Evolutionary conservation across 2,888 invertebrate species (phyloP).

Genomic region (Thymelicus lineola): DNA sequence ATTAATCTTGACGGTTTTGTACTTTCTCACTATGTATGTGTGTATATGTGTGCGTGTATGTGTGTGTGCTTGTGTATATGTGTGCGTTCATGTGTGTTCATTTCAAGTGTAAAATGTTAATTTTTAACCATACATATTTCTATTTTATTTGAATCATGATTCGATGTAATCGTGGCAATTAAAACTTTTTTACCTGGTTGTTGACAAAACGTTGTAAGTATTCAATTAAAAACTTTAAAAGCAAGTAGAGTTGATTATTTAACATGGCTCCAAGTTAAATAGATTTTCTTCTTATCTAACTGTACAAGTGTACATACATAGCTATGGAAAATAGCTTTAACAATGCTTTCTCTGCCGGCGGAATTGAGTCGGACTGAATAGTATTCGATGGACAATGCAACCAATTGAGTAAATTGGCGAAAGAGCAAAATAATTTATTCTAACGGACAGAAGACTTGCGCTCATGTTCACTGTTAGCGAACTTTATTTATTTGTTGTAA

Average conservation of each 20-base stretch:
- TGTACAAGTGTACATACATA: conserved; percentile 34
- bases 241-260: neutral
- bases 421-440: conserved; percentile 28
- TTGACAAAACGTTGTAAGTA: neutral
- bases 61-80: no score
- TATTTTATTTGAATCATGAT: no score
- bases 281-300: conserved; percentile 39
- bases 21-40: no score
- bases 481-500: no score
- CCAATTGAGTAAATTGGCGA: conserved; percentile 54
- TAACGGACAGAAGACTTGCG: conserved; percentile 23
- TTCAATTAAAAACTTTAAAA: conserved; percentile 21
- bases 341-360: conserved; percentile 51
- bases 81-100: no score
- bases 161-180: neutral
- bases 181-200: conserved; percentile 2
- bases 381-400: conserved; percentile 50
- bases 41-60: no score
- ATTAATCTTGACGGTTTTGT: no score
- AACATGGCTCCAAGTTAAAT: conserved; percentile 25
- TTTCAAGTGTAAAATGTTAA: no score
- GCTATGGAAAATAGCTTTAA: conserved; percentile 47
- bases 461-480: neutral
- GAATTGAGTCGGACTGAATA: conserved; percentile 55
- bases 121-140: no score